Base-by-base conservation (phyloP, 2,888 invertebrate genomes). In the Platycheirus rosarum region DNA sequence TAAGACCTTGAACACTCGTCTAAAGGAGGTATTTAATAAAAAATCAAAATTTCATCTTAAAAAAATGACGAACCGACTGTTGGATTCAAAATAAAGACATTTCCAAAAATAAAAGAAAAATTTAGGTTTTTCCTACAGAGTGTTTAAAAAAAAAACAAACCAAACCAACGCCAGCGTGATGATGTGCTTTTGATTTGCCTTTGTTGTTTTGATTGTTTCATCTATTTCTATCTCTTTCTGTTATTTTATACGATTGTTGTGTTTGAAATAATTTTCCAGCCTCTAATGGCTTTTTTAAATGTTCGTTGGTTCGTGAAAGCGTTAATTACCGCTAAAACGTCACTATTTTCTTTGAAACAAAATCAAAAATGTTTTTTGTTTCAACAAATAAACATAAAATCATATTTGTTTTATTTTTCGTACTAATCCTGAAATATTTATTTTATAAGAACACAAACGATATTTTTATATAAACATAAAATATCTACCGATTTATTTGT, bases 1-100 rank as follows among this genome's bases (percentile, higher is more conserved):
- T 95, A 98, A 98, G 95, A 97, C 96, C 92, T 94, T 98, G 92
- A 97, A 97, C 92, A 96, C 97, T 93, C 97, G 98, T 93, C 97
- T 98, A 94, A 98, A 98, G 97, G 98, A 98, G 98, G 98, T 98
- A 91, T 66, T 77, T 78, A 37, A 69, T 14, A 49, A 57, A 13
- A 53, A 42, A 65, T 18, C 32, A 62, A 46, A n/a, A 2, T n/a
- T n/a, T n/a, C n/a, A n/a, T n/a, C 23, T 16, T 16, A 26, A 49
- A 66, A 35, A 35, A 29, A 51, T 63, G 11, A 20, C 13, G 42
- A 37, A 23, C 6, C 14, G 65, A 78, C 63, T 32, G 77, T 77
- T 77, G 78, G 82, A 76, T 78, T 63, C 48, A 49, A 65, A 70
- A 70, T 16, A 14, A 3, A 37, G 9, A 44, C 37, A 60, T 53